Evolutionary conservation across 1,140 invertebrate species (phyloP), one percentile per base, ranked within the genome.

Genomic region (Rhynchophorus ferrugineus): DNA sequence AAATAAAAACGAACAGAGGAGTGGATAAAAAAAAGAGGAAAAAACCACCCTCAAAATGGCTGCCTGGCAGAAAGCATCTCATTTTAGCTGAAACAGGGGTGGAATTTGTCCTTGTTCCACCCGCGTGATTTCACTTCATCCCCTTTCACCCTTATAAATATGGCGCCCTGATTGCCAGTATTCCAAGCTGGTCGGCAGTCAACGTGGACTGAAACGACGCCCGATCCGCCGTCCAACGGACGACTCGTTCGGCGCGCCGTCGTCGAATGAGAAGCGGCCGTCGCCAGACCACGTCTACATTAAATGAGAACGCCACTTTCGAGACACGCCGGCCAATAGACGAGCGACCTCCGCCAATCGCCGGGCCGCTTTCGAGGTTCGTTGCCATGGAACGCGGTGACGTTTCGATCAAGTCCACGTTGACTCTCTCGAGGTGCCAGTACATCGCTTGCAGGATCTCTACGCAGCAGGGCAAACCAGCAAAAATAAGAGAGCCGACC

Each of bases 41-140:
- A 66, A 66, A 65, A 65, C 65, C 65, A 69, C 68, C 68, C 68
- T 68, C 68, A 69, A 69, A 69, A 69, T 69, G 68, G 68, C 68
- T 68, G 66, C 68, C 68, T 68, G 59, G 64, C 65, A 68, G 67
- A 67, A 69, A 69, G 67, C 67, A 69, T 69, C 67, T 69, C 67
- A 68, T 69, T 69, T 68, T 66, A 69, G 62, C 58, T 59, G 65
- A 67, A 69, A 69, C 64, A 64, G 67, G 65, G 65, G 61, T 65
- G 55, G 66, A 61, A 63, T 57, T 65, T 52, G 61, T 69, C 67
- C 65, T 68, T 69, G 64, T 69, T 62, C 65, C 66, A 65, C 66
- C 59, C 64, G 67, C 62, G 62, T 64, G 62, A 69, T 69, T 68
- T 68, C 63, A 64, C 66, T 63, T 60, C 64, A 60, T 61, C 64